Percentiles rank a stretch among this genome's conserved stretches.
Evolutionary conservation across 1,140 invertebrate genomes (phyloP).

Genomic region (Ostrea edulis): DNA sequence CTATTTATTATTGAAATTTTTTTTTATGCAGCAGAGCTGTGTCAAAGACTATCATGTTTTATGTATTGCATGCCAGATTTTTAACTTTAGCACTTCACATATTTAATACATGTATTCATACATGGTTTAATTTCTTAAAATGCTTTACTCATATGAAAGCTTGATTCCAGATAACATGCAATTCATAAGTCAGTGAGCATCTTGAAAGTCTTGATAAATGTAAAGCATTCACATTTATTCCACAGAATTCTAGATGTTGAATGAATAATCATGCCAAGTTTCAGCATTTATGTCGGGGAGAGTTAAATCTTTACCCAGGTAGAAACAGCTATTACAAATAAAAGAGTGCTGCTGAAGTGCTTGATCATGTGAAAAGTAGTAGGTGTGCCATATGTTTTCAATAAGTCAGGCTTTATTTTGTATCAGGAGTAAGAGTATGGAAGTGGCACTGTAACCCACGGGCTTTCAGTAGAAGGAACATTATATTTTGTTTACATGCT

Average conservation of each 20-base stretch:
- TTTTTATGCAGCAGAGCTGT: constrained; percentile 18
- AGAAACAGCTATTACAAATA: neutral
- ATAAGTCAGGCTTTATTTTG: constrained; percentile 1
- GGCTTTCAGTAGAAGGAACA: neutral
- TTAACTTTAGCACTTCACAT: neutral
- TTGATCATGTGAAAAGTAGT: neutral
- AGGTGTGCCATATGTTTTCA: neutral
- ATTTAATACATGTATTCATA: neutral
- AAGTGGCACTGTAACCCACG: neutral
- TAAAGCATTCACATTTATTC: neutral
- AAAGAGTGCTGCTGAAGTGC: neutral
- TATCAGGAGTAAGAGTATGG: neutral
- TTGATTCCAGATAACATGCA: neutral
- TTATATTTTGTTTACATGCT: neutral
- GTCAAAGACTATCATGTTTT: constrained; percentile 22
- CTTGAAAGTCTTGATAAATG: neutral
- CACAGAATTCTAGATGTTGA: neutral
- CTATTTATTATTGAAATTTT: too few relatives aligned
- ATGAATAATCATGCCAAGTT: neutral
- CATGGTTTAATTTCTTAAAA: neutral
- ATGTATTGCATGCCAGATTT: constrained; percentile 40
- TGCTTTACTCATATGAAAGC: neutral
- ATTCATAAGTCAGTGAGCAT: neutral
- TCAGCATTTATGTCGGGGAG: neutral
- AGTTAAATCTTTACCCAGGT: neutral